Evolutionary conservation across 2,797 vertebrate species (phyloP).

Genomic region (Myotis planiceps): DNA sequence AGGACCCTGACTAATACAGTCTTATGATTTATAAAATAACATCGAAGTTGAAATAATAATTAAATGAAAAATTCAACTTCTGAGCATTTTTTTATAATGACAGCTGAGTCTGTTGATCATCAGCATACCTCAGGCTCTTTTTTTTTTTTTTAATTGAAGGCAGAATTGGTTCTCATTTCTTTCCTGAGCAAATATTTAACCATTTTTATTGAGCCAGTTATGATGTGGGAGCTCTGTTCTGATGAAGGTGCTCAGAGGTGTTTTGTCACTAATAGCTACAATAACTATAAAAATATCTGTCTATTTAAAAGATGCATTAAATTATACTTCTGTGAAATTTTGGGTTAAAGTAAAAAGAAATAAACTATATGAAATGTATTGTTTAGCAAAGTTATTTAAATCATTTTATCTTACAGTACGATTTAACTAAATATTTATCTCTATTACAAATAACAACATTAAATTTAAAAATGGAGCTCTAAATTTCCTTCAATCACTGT

Average conservation of each 20-base stretch:
- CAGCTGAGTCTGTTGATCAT: constrained; percentile 26
- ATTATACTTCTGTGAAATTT: constrained; percentile 37
- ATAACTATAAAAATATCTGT: constrained; percentile 48
- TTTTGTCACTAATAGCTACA: constrained; percentile 47
- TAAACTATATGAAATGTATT: not conserved
- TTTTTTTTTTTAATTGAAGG: constrained; percentile 9
- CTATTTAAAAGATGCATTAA: constrained; percentile 44
- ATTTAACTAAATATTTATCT: constrained; percentile 36
- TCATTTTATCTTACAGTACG: constrained; percentile 2
- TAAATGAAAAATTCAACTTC: constrained; percentile 44
- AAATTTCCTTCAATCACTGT: not conserved
- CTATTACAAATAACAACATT: constrained; percentile 38
- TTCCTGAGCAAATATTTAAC: not conserved
- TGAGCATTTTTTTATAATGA: not conserved
- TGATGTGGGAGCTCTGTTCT: not conserved
- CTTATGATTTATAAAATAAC: constrained; percentile 32
- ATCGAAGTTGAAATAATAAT: constrained; percentile 53
- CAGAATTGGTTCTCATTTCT: not conserved
- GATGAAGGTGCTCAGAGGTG: not conserved
- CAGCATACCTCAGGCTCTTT: not conserved
- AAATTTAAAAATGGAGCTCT: constrained; percentile 10
- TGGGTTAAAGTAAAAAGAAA: not conserved
- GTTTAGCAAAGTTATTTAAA: constrained; percentile 42
- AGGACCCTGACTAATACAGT: not conserved
- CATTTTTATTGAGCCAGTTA: constrained; percentile 12